These are phyloP conservation scores for Neomorphus geoffroyi DNA, from an alignment of 2,797 vertebrate genomes.

Conservation along the genomic window DNA sequence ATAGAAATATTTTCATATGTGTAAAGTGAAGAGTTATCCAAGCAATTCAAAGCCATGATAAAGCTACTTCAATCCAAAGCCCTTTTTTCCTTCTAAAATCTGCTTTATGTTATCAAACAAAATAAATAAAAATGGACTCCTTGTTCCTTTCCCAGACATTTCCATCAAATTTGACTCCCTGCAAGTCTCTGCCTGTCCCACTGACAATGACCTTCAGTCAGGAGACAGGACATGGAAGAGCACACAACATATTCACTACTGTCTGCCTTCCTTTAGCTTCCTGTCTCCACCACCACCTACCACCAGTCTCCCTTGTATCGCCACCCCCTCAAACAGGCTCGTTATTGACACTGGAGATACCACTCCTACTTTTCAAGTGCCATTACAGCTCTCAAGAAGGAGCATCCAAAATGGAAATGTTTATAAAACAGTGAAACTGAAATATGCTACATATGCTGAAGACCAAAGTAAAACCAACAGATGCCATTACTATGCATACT, in stretches of 20 bases:
- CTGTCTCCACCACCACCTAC: background rate
- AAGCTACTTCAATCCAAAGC: background rate
- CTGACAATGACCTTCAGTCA: background rate
- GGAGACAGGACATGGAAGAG: background rate
- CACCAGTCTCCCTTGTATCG: background rate
- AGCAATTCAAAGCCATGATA: background rate
- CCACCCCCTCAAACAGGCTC: background rate
- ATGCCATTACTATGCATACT: background rate
- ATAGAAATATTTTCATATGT: background rate
- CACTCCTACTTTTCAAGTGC: background rate
- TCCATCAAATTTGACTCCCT: background rate
- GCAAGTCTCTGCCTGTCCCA: background rate
- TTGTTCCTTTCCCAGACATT: slow-evolving; percentile 3
- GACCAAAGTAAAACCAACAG: background rate
- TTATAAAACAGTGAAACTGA: background rate
- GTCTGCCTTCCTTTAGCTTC: background rate
- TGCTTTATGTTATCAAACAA: background rate
- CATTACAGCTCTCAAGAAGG: background rate
- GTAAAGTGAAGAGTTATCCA: background rate
- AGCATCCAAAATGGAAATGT: background rate
- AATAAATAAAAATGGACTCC: slow-evolving; percentile 3
- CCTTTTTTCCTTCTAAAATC: background rate
- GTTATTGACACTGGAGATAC: background rate
- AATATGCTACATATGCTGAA: background rate
- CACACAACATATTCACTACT: background rate